Base-by-base conservation (phyloP, 2,888 invertebrate species). In the Incurvaria masculella region DNA sequence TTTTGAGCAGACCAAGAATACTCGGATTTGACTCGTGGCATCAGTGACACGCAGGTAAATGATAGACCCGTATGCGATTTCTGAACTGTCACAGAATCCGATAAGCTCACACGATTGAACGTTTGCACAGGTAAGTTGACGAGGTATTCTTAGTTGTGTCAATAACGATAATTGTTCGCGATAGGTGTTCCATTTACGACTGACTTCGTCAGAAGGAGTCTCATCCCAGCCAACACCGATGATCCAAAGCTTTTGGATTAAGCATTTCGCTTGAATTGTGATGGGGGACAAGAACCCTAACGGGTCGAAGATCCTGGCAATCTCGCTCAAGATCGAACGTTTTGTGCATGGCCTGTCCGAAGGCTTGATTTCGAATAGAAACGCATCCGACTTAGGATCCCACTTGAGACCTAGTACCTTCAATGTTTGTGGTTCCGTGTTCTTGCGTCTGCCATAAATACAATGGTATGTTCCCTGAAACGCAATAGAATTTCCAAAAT, bases 341-440 rank as follows among this genome's bases (percentile, higher is more conserved):
- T 43, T 43, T 16, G 43, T 43, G 21, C 23, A 43, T 43, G 21
- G 21, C 4, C 43, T 14, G 3, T 21, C 16, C 10, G 43, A 23
- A 4, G 8, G 21, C 14, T 43, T 23, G 16, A 23, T 43, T 23
- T 43, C 21, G 17, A 23, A 43, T 10, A 23, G 21, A 23, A 43
- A 43, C 8, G 43, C 23, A 18, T 43, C 43, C 20, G 43, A 43
- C 18, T 23, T 43, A 11, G 43, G 43, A 43, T 23, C 23, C 43
- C 43, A 43, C 23, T 43, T 43, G n/a, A 43, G 43, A 16, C 43
- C 43, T 16, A 43, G 18, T n/a, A 43, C 43, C 11, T 43, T 43
- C 16, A 43, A 45, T n/a, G 18, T 45, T 33, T 27, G 17, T 45
- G 45, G 19, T 14, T 3, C 19, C 19, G 19, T 11, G 42, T 42